Conservation (phyloP, 2,888 invertebrate species). For the Coremacera marginata region DNA sequence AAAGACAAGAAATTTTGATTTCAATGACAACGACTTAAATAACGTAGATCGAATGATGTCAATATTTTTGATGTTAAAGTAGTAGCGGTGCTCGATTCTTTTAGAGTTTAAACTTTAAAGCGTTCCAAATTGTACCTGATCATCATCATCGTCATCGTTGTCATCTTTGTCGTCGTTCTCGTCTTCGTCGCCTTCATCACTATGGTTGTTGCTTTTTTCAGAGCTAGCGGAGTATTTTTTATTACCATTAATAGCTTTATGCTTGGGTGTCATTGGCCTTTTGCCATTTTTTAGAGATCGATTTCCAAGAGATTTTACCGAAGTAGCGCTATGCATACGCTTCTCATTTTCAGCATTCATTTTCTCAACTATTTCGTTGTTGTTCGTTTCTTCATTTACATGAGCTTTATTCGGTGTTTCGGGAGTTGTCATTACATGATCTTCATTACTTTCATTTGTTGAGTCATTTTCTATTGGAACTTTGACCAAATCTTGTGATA, state of each 20-base stretch:
- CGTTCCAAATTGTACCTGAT: constrained; percentile 69
- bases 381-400: background rate
- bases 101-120: constrained; percentile 56
- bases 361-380: background rate
- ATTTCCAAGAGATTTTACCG: background rate
- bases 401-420: background rate
- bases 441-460: background rate
- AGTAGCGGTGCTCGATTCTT: background rate
- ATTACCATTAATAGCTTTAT: constrained; percentile 17
- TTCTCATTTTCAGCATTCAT: constrained; percentile 15
- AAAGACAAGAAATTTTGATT: background rate
- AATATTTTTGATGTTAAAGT: no score
- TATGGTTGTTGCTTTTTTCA: background rate
- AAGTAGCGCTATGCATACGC: background rate
- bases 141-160: constrained; percentile 61
- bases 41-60: background rate
- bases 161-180: constrained; percentile 45
- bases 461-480: constrained; percentile 39
- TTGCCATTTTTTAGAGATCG: constrained; percentile 1
- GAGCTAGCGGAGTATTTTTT: background rate
- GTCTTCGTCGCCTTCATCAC: constrained; percentile 22
- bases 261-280: background rate
- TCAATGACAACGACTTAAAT: background rate
- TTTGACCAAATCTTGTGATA: constrained; percentile 46
- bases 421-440: background rate